Conservation (phyloP, 2,113 vertebrate species). For the Xenotilapia caudafasciata region DNA sequence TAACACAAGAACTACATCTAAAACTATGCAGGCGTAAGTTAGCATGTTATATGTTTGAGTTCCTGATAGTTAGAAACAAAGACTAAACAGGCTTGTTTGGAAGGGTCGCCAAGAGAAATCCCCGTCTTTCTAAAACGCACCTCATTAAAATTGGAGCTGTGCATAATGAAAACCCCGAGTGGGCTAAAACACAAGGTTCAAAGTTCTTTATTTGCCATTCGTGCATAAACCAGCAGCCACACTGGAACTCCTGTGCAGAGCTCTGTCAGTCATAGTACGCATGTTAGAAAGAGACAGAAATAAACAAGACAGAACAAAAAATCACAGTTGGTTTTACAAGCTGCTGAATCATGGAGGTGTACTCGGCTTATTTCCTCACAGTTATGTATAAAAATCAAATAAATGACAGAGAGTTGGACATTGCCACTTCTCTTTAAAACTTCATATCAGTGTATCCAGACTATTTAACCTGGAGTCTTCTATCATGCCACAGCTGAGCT, state of each 20-base stretch:
- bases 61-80: not conserved
- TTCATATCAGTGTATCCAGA: not conserved
- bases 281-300: not conserved
- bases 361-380: rapidly evolving
- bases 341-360: not conserved
- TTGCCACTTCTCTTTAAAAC: not conserved
- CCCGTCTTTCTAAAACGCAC: rapidly evolving
- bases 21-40: rapidly evolving
- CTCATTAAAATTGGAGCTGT: rapidly evolving
- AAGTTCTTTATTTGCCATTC: not conserved
- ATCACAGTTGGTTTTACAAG: not conserved
- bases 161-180: not conserved
- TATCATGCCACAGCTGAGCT: rapidly evolving
- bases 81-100: not conserved
- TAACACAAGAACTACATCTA: not conserved
- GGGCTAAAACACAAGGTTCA: not conserved
- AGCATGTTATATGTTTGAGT: not conserved
- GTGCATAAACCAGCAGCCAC: not conserved
- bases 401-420: not conserved
- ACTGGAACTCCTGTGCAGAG: rapidly evolving
- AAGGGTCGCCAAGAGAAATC: rapidly evolving
- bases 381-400: rapidly evolving
- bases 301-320: not conserved
- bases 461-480: not conserved
- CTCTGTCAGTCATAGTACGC: rapidly evolving